Evolutionary conservation across 2,113 vertebrate genomes (phyloP).

Genomic region (Gobiocypris rarus): DNA sequence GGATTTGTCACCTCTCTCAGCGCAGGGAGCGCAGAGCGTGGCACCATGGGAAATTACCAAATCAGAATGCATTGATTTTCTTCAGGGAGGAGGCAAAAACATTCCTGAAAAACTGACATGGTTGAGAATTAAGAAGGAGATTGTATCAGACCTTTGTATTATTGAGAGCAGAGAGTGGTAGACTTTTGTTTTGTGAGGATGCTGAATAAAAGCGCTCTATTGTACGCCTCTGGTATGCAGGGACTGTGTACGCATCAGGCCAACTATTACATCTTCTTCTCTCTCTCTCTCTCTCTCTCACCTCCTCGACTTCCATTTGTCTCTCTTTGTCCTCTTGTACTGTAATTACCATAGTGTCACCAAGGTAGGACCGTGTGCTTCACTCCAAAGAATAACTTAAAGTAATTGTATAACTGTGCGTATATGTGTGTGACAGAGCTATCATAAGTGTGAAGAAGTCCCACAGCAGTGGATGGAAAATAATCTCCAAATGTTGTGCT

Average conservation of each 20-base stretch:
- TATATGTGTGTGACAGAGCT: constrained; percentile 30
- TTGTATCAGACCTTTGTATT: constrained; percentile 71
- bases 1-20: constrained; percentile 87
- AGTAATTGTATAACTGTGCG: constrained; percentile 49
- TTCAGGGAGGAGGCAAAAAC: constrained; percentile 63
- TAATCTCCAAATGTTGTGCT: constrained; percentile 43
- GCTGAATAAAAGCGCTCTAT: constrained; percentile 63
- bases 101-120: constrained; percentile 59
- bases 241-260: constrained; percentile 26
- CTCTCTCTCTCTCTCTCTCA: constrained; percentile 48
- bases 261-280: constrained; percentile 47
- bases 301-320: constrained; percentile 55
- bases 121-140: constrained; percentile 60
- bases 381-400: constrained; percentile 52
- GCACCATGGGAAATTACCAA: constrained; percentile 95
- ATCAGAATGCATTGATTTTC: constrained; percentile 93
- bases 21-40: constrained; percentile 74
- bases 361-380: constrained; percentile 63
- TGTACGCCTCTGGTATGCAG: constrained; percentile 51
- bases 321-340: constrained; percentile 64
- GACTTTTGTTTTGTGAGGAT: constrained; percentile 72
- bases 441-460: constrained; percentile 37
- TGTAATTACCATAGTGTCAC: constrained; percentile 71
- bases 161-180: constrained; percentile 70
- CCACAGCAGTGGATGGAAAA: constrained; percentile 49